Base-by-base conservation (phyloP, 2,888 invertebrate species). In the Nomada goodeniana region DNA sequence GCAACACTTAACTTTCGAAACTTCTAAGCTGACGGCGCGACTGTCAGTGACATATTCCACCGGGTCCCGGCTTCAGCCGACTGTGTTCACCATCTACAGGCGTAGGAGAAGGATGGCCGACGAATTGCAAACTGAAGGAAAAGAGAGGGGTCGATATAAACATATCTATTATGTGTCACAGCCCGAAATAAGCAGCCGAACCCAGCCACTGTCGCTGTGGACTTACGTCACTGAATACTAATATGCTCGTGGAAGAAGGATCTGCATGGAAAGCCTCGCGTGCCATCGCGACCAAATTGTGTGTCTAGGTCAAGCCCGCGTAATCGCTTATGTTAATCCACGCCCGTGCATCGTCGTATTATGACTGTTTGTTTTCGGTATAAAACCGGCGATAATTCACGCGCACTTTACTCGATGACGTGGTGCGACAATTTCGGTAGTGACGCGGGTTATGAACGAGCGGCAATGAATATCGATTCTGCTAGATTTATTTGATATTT, bases 401-500 rank as follows among this genome's bases (percentile, higher is more conserved):
- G 29, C 36, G 15, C n/a, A 60, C 57, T 26, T 55, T n/a, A 7
- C 50, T 1, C 20, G 76, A 55, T 80, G 77, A 61, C 63, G 68
- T 5, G 59, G 55, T 9, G 4, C n/a, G 61, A 55, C 61, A 82
- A 73, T 69, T 67, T 61, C 23, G 76, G 18, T 11, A 59, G 20
- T 67, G 73, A 73, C 60, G 65, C 15, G 69, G 42, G 26, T 26
- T 11, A 42, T 20, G 26, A 26, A 42, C 23, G 64, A 11, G 57
- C 11, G 2, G 23, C 29, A 20, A 20, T 60, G 18, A 36, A 20
- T 11, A 5, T 47, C 5, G 65, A 29, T 84, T 81, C 53, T 60
- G 69, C 80, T 85, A 86, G 74, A 81, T 88, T 89, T 89, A 89
- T 88, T 89, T 74, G 65, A 68, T 89, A 88, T 88, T 87, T 89